Evolutionary conservation across 2,113 vertebrate genomes (phyloP), one percentile per base, ranked within the genome.

Genomic region (Sarotherodon lohbergeri): DNA sequence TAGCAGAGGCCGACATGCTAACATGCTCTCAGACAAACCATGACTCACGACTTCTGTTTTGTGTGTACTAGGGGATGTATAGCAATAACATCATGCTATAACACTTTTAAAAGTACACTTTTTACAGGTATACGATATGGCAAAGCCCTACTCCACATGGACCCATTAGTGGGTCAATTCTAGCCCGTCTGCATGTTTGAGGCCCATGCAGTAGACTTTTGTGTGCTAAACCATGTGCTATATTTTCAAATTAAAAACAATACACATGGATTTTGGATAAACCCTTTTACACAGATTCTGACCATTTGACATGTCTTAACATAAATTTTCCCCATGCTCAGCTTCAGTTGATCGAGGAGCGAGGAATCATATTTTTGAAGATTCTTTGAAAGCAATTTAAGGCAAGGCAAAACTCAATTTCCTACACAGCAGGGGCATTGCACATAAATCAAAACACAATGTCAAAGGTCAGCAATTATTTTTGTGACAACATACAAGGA

Each of bases 381-480:
- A 80, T 50, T 86, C 11, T 46, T 32, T 82, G 27, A 10, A n/a
- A 32, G 55, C 39, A 12, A 83, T 85, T 68, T 50, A 71, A 81
- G 46, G 27, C 46, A 78, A 87, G 59, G 36, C 29, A 83, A 59
- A 81, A 57, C 41, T 61, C 59, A 16, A 59, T 80, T 90, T 85
- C 54, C 48, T 19, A 19, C 55, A 83, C 80, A 82, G 80, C 54
- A 83, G 88, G 84, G 32, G 9, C 14, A 73, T 14, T 83, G 24
- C 54, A 68, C 57, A 79, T 14, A 87, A 55, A 86, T 86, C 80
- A 73, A 71, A 87, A 86, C 12, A 54, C 16, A 66, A 14, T 43
- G 76, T 78, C 46, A 89, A 93, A 90, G 88, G 90, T 88, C 89
- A 89, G 39, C 78, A 82, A 84, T 86, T 84, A 88, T 80, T 86